Conservation (phyloP, 2,113 vertebrate species). For the Grallaria varia region DNA sequence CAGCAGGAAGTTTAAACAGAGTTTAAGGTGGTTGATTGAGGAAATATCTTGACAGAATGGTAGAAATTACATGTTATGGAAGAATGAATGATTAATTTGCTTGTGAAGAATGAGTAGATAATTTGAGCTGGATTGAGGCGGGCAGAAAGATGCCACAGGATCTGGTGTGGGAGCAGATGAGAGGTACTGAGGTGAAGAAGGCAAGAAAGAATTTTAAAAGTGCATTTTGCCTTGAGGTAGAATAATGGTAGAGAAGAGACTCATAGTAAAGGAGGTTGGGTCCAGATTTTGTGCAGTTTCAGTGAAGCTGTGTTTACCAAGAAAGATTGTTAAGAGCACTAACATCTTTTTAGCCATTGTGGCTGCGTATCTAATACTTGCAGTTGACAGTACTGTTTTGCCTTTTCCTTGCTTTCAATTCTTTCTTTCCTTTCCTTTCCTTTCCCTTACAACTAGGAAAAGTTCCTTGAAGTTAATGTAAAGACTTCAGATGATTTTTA, state of each 20-base stretch:
- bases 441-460: background rate
- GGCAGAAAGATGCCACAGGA: background rate
- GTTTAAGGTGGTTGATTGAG: background rate
- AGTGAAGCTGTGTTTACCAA: background rate
- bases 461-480: background rate
- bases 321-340: background rate
- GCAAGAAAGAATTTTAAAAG: background rate
- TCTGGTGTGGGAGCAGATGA: background rate
- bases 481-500: background rate
- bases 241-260: background rate
- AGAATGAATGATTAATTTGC: background rate
- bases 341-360: background rate
- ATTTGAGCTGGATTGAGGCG: background rate
- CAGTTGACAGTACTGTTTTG: background rate
- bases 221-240: background rate
- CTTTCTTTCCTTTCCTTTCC: background rate
- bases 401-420: background rate
- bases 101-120: background rate
- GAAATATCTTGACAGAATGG: background rate
- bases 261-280: background rate
- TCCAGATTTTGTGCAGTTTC: background rate
- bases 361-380: background rate
- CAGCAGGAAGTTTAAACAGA: constrained; percentile 11
- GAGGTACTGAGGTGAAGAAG: background rate
- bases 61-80: background rate